Evolutionary conservation across 2,888 invertebrate species (phyloP).

Genomic region (Chydorus sphaericus): DNA sequence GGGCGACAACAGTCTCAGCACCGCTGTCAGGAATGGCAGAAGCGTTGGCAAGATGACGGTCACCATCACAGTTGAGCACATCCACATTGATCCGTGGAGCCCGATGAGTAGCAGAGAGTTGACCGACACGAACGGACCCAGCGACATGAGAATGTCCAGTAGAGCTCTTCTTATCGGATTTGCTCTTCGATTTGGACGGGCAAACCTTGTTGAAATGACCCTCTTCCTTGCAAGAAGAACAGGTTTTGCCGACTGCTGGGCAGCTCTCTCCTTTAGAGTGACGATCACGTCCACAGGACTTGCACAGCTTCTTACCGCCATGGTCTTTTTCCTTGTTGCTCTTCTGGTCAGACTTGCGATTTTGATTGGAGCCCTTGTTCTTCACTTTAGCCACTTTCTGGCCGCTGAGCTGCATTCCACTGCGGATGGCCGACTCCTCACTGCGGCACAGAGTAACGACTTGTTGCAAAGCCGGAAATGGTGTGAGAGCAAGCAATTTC

Average conservation of each 20-base stretch:
- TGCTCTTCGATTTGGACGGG: background rate
- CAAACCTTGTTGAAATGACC: too few species aligned
- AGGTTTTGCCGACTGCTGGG: too few species aligned
- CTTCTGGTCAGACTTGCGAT: background rate
- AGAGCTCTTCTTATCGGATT: background rate
- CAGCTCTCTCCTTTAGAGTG: background rate
- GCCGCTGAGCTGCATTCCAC: background rate
- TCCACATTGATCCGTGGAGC: too few species aligned
- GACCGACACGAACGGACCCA: too few species aligned
- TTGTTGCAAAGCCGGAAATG: background rate
- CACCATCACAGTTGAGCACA: too few species aligned
- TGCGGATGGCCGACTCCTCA: background rate
- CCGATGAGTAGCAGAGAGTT: too few species aligned
- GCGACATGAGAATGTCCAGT: too few species aligned
- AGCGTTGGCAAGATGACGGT: too few species aligned
- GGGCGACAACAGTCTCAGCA: background rate
- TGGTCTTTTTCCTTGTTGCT: background rate
- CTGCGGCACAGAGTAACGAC: background rate
- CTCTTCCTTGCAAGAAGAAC: too few species aligned
- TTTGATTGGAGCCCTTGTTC: too few species aligned
- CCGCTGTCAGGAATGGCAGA: slow-evolving; percentile 10
- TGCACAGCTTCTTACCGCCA: background rate
- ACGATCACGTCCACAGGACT: background rate
- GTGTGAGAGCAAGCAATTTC: background rate
- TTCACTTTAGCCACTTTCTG: too few species aligned